Evolutionary conservation across 2,888 invertebrate species (phyloP).

Genomic region (Drosophila rellima): DNA sequence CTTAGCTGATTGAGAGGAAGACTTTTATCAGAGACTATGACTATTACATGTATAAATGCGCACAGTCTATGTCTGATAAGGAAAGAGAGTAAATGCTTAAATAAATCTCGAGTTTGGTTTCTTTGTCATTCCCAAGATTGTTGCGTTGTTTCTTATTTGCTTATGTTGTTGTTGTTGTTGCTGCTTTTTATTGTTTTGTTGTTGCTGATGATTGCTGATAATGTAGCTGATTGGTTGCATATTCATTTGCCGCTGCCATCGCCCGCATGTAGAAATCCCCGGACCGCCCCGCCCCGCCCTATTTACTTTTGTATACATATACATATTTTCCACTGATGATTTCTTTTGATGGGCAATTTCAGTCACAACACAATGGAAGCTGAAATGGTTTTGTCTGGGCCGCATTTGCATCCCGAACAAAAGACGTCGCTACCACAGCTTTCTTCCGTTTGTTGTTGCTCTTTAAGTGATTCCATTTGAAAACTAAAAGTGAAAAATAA

Average conservation of each 20-base stretch:
- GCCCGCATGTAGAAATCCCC: constrained; percentile 14
- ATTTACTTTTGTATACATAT: constrained; percentile 20
- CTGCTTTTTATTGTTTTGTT: constrained; percentile 3
- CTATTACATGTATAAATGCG: not conserved
- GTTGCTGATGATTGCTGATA: constrained; percentile 43
- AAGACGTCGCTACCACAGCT: constrained; percentile 63
- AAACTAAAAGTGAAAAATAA: constrained; percentile 61
- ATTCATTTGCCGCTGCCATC: constrained; percentile 28
- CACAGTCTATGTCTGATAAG: constrained; percentile 13
- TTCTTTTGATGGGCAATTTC: constrained; percentile 71
- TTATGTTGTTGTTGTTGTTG: constrained; percentile 10
- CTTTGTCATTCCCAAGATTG: constrained; percentile 40
- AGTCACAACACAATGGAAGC: constrained; percentile 57
- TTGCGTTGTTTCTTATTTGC: constrained; percentile 4
- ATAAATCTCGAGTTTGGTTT: constrained; percentile 48
- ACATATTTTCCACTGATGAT: constrained; percentile 52
- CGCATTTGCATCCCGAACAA: constrained; percentile 76
- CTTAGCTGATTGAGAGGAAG: not conserved
- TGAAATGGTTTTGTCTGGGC: constrained; percentile 48
- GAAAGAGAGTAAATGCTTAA: constrained; percentile 16
- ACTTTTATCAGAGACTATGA: constrained; percentile 2
- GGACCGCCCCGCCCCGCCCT: not conserved
- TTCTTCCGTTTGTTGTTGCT: constrained; percentile 56
- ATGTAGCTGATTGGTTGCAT: constrained; percentile 55
- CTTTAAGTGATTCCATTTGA: constrained; percentile 64